Percentiles rank a stretch among this genome's conserved stretches.
Evolutionary conservation across 1,140 invertebrate genomes (phyloP).

Genomic region (Hypothenemus hampei): DNA sequence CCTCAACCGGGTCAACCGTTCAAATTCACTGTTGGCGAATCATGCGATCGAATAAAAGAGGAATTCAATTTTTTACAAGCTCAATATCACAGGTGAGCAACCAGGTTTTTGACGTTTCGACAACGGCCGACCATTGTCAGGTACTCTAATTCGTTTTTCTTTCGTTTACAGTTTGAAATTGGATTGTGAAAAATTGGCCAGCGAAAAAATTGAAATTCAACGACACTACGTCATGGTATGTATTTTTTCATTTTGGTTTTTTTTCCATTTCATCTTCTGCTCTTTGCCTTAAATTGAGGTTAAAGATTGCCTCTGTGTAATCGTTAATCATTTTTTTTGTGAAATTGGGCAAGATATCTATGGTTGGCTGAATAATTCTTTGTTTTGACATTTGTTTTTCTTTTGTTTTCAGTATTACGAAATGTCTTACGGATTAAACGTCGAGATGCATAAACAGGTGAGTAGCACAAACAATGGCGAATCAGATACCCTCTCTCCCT

Average conservation of each 20-base stretch:
- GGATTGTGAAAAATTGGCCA: conserved; percentile 93
- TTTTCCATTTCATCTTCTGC: no score
- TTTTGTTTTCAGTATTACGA: conserved; percentile 99
- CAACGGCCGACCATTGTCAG: background rate
- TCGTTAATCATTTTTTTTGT: no score
- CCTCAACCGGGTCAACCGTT: conserved; percentile 83
- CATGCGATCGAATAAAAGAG: conserved; percentile 96
- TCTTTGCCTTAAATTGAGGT: no score
- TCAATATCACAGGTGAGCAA: conserved; percentile 95
- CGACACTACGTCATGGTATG: conserved; percentile 98
- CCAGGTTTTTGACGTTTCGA: background rate
- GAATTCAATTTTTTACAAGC: conserved; percentile 98
- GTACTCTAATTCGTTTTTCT: background rate
- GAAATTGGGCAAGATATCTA: no score
- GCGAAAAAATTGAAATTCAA: conserved; percentile 98
- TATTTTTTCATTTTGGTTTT: conserved; percentile 30
- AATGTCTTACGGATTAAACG: conserved; percentile 98
- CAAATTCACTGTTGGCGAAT: conserved; percentile 95
- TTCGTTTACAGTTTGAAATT: conserved; percentile 68
- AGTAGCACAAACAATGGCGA: conserved; percentile 44
- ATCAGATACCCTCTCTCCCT: no score
- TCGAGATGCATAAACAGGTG: conserved; percentile 99
- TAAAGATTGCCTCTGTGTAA: no score
- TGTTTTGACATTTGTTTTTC: background rate
- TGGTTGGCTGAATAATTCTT: background rate